A percentile compares a stretch with the other conserved stretches of the same genome.
Evolutionary conservation across 2,888 invertebrate genomes (phyloP).

Genomic region (Hybos culiciformis): DNA sequence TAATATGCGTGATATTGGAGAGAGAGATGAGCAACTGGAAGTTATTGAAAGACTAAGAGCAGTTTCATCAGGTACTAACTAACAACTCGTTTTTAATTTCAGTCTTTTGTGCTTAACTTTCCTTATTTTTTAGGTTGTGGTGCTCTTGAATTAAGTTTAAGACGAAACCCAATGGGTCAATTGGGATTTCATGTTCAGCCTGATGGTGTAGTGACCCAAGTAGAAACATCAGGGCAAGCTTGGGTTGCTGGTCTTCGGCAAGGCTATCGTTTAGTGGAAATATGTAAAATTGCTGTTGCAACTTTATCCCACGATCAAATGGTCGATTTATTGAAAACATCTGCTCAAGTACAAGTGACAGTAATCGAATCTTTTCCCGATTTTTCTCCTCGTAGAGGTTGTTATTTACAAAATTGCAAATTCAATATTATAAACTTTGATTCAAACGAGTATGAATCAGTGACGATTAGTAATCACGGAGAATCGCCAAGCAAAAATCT

Average conservation of each 20-base stretch:
- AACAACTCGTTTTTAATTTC: no score
- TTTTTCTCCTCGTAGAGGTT: constrained; percentile 53
- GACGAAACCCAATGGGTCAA: constrained; percentile 69
- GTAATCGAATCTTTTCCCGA: constrained; percentile 60
- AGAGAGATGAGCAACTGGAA: constrained; percentile 55
- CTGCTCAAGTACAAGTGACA: constrained; percentile 70
- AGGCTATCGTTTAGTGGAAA: constrained; percentile 82
- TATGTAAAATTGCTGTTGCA: constrained; percentile 77
- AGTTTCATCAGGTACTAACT: no score
- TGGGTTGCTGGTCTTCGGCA: constrained; percentile 73
- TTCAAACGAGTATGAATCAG: constrained; percentile 46
- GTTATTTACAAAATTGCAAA: constrained; percentile 49
- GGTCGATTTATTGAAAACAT: constrained; percentile 82
- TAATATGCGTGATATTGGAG: constrained; percentile 56
- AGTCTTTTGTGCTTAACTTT: no score
- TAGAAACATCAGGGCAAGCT: constrained; percentile 29
- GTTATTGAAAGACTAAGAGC: constrained; percentile 66
- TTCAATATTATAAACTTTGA: constrained; percentile 46
- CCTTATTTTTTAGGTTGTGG: constrained; percentile 59
- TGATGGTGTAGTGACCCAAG: constrained; percentile 82
- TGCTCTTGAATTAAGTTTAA: constrained; percentile 65
- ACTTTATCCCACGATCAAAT: constrained; percentile 84
- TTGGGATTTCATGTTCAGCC: constrained; percentile 84
- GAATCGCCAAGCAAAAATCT: constrained; percentile 15
- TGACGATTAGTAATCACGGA: neutral